These are phyloP conservation scores for Archaeoteleia sp. DNA, from an alignment of 2,888 invertebrate genomes.

Conservation along the genomic window DNA sequence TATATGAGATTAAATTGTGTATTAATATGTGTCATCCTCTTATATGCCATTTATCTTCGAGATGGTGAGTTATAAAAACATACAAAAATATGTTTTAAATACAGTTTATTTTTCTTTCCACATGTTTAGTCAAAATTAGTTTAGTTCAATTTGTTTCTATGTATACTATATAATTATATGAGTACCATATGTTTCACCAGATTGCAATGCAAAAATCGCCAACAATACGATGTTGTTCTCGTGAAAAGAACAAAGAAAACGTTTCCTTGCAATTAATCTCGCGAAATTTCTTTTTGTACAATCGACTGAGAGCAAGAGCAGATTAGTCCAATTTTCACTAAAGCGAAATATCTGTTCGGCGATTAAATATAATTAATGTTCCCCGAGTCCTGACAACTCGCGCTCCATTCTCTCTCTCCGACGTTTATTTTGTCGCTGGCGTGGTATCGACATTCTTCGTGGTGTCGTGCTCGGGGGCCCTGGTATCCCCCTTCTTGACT, in stretches of 20 bases:
- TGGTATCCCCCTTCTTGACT: conserved; percentile 54
- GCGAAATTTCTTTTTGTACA: conserved; percentile 20
- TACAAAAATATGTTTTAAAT: too few relatives aligned
- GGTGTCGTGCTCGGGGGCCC: conserved; percentile 60
- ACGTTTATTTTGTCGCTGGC: conserved; percentile 49
- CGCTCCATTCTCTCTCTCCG: conserved; percentile 41
- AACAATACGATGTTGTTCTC: conserved; percentile 1
- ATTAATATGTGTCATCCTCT: too few relatives aligned
- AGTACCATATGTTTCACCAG: too few relatives aligned
- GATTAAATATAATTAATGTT: conserved; percentile 55
- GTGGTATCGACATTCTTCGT: conserved; percentile 69
- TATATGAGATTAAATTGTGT: too few relatives aligned
- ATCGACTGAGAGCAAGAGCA: conserved; percentile 22
- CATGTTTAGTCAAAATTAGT: too few relatives aligned
- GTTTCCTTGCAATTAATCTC: conserved; percentile 35
- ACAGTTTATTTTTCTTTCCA: too few relatives aligned
- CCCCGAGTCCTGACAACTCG: conserved; percentile 39
- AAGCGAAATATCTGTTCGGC: conserved; percentile 47
- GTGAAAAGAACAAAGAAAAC: neutral
- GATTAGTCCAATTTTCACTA: conserved; percentile 51
- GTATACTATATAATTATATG: too few relatives aligned
- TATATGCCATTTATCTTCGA: too few relatives aligned
- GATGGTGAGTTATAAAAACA: too few relatives aligned
- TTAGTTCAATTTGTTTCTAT: too few relatives aligned
- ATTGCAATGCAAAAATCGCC: neutral